Conservation (phyloP, 2,113 vertebrate genomes). For the Notothenia coriiceps region DNA sequence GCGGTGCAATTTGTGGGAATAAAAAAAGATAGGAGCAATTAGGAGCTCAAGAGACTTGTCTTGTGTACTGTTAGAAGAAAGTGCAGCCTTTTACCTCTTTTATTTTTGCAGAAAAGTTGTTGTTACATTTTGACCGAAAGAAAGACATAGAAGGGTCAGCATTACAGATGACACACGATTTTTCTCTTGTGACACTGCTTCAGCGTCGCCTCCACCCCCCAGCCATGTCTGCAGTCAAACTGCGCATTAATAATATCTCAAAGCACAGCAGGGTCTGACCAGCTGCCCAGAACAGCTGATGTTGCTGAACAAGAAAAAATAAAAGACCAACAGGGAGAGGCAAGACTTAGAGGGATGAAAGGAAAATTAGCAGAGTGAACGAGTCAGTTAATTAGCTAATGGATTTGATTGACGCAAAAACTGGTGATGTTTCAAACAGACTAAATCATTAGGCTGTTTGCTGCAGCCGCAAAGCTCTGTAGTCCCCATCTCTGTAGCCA, state of each 20-base stretch:
- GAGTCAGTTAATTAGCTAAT: constrained; percentile 70
- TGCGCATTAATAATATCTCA: constrained; percentile 72
- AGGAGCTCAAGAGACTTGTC: constrained; percentile 17
- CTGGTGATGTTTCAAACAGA: constrained; percentile 54
- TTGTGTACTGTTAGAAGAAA: constrained; percentile 14
- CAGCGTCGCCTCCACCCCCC: background rate
- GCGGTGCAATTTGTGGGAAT: constrained; percentile 1
- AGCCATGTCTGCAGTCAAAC: constrained; percentile 57
- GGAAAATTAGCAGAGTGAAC: constrained; percentile 20
- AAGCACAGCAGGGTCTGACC: constrained; percentile 65
- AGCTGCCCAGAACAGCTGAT: constrained; percentile 57
- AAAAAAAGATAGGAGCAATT: background rate
- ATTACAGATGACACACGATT: constrained; percentile 14
- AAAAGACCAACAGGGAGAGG: constrained; percentile 13
- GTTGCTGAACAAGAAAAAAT: constrained; percentile 37
- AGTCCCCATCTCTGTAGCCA: background rate
- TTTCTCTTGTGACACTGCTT: constrained; percentile 33
- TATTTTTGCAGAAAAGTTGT: background rate
- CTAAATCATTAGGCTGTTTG: constrained; percentile 32
- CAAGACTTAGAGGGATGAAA: constrained; percentile 7
- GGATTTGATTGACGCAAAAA: constrained; percentile 60
- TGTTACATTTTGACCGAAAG: background rate
- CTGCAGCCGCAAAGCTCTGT: background rate
- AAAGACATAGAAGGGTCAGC: background rate
- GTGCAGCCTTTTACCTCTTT: background rate